These are phyloP conservation scores for Xylota sylvarum DNA, from an alignment of 2,888 invertebrate species.

Conservation along the genomic window DNA sequence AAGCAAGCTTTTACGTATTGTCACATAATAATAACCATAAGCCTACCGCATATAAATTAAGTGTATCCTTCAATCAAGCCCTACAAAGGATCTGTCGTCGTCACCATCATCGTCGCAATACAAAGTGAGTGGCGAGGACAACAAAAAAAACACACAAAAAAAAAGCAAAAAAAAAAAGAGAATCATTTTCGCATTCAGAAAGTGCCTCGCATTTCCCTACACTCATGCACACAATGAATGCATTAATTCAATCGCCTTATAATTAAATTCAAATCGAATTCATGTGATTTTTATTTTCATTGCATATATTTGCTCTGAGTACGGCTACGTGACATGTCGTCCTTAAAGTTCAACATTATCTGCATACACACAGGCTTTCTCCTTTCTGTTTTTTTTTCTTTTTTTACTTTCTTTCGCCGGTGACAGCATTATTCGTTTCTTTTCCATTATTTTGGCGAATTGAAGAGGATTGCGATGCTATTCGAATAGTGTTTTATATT, in stretches of 20 bases:
- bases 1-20: conserved; percentile 42
- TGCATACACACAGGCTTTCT: conserved; percentile 4
- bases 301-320: conserved; percentile 63
- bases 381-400: conserved; percentile 1
- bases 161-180: neutral
- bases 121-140: conserved; percentile 11
- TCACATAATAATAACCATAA: conserved; percentile 70
- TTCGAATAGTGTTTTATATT: conserved; percentile 7
- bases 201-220: conserved; percentile 41
- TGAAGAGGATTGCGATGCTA: conserved; percentile 30
- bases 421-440: neutral
- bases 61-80: conserved; percentile 71
- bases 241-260: conserved; percentile 79
- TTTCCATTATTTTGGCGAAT: conserved; percentile 37
- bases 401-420: conserved; percentile 1
- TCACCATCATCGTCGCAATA: conserved; percentile 16
- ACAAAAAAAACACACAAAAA: conserved; percentile 1
- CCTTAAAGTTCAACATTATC: conserved; percentile 59
- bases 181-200: conserved; percentile 61
- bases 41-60: conserved; percentile 73
- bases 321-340: conserved; percentile 77
- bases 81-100: conserved; percentile 52
- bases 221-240: conserved; percentile 62
- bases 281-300: conserved; percentile 79
- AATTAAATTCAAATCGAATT: conserved; percentile 80